These are phyloP conservation scores for Lamprotornis superbus DNA, from an alignment of 2,113 vertebrate species.

Conservation along the genomic window DNA sequence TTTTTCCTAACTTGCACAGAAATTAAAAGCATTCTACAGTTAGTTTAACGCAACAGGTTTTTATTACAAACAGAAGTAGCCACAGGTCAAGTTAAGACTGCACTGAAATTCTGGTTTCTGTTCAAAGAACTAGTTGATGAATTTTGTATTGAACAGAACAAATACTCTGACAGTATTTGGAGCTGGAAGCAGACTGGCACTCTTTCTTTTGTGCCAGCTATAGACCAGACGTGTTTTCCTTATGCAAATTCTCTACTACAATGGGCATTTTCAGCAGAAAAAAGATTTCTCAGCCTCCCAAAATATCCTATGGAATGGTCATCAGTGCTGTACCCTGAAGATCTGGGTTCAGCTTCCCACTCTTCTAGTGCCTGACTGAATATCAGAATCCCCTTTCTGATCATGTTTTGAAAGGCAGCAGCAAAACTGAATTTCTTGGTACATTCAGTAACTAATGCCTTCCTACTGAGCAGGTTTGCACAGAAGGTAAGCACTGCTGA, in stretches of 20 bases:
- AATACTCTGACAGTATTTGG: background rate
- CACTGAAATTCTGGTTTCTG: background rate
- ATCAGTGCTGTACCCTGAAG: background rate
- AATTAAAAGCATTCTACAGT: background rate
- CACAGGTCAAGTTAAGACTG: background rate
- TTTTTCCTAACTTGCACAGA: background rate
- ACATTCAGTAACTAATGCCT: background rate
- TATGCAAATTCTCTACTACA: background rate
- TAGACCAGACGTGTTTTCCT: background rate
- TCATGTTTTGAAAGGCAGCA: background rate
- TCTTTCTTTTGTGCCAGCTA: background rate
- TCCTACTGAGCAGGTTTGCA: background rate
- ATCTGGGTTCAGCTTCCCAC: background rate
- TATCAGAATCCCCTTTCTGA: background rate
- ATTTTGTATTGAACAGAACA: background rate
- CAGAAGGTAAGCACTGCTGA: background rate
- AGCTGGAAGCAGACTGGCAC: background rate
- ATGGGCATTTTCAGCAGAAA: background rate
- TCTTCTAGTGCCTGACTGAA: background rate
- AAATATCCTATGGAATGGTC: background rate
- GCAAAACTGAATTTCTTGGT: background rate
- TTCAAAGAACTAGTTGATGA: background rate
- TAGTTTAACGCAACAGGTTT: background rate
- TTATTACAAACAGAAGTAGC: background rate
- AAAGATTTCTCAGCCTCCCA: background rate